Evolutionary conservation across 2,113 vertebrate genomes (phyloP).

Genomic region (Apistogramma diplotaenia): DNA sequence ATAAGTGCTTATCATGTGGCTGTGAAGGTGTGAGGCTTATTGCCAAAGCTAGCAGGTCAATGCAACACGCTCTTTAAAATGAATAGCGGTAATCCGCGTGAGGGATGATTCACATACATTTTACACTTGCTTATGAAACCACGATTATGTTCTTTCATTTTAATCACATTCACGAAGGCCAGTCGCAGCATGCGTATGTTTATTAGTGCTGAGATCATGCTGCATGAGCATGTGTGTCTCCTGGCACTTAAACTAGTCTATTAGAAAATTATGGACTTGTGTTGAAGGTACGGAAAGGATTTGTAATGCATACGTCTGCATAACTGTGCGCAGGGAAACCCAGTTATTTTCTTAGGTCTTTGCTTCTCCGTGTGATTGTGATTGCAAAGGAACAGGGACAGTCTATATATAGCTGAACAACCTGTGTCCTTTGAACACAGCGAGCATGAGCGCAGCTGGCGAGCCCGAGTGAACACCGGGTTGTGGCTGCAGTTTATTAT

Average conservation of each 20-base stretch:
- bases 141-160: neutral
- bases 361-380: neutral
- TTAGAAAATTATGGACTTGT: conserved; percentile 1
- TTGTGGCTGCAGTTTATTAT: neutral
- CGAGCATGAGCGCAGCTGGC: neutral
- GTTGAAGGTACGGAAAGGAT: neutral
- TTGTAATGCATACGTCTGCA: neutral
- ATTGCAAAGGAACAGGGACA: neutral
- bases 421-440: neutral
- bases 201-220: neutral
- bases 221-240: neutral
- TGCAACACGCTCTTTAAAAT: conserved; percentile 25
- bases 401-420: conserved; percentile 2
- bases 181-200: neutral
- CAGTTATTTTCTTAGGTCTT: neutral
- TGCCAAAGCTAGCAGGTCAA: conserved; percentile 10
- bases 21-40: conserved; percentile 11
- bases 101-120: neutral
- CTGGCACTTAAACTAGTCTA: neutral
- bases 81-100: neutral
- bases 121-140: neutral
- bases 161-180: neutral
- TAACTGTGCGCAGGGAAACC: neutral
- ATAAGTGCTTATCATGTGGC: neutral
- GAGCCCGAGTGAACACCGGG: neutral